Percentiles rank a stretch among this genome's conserved stretches.
Evolutionary conservation across 2,113 vertebrate species (phyloP).

Genomic region (Erpornis zantholeuca): DNA sequence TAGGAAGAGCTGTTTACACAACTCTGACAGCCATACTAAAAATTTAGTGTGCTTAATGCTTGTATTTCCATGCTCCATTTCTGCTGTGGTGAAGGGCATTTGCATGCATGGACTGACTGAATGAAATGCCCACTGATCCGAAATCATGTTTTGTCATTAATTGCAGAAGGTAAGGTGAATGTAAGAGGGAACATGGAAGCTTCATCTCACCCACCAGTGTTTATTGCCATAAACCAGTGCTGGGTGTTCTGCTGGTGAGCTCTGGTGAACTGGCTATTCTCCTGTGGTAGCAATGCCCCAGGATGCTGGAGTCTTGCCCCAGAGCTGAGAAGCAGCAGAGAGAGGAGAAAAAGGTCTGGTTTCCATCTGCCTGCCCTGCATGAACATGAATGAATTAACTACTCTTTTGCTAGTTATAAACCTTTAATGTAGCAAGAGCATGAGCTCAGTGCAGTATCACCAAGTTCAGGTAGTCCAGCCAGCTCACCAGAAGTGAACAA

Average conservation of each 20-base stretch:
- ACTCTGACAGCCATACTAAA: background rate
- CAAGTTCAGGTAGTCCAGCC: rapidly evolving
- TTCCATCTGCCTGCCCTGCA: background rate
- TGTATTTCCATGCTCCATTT: background rate
- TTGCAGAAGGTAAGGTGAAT: background rate
- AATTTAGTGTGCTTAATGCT: background rate
- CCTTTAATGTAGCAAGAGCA: background rate
- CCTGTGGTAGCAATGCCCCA: background rate
- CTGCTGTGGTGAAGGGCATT: background rate
- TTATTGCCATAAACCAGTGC: background rate
- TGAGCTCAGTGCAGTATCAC: background rate
- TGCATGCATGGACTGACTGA: background rate
- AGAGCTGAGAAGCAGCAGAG: background rate
- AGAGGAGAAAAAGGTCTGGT: background rate
- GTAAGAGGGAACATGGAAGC: background rate
- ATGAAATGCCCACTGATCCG: background rate
- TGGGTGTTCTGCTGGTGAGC: background rate
- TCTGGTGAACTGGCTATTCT: background rate
- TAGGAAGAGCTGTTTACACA: background rate
- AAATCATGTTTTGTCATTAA: background rate
- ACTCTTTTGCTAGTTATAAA: background rate
- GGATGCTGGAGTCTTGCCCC: background rate
- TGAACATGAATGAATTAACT: background rate
- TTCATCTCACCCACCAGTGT: background rate
- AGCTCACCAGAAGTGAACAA: background rate